Evolutionary conservation across 2,113 vertebrate species (phyloP), one percentile per base, ranked within the genome.

Genomic region (Pholis gunnellus): DNA sequence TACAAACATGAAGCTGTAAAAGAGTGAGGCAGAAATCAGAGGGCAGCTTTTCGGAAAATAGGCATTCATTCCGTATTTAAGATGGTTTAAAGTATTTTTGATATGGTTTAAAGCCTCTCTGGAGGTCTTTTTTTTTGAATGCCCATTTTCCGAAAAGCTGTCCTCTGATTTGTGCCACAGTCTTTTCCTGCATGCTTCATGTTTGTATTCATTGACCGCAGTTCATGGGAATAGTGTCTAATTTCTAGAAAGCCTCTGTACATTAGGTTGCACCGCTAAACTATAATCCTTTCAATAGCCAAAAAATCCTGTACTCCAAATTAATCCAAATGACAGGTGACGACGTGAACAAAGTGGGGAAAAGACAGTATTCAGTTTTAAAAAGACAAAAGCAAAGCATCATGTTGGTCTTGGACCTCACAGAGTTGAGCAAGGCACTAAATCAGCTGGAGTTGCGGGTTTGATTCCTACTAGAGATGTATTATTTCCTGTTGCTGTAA

Each of bases 171-270:
- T 79, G 27, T 60, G n/a, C n/a, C 50, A 25, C 42, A 59, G 22
- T 54, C 14, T 60, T 5, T 78, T 65, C 60, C n/a, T 71, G 22
- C 3, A 25, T 18, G 14, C 7, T 48, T 0, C 6, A 34, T 31
- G 29, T 6, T 40, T 70, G 34, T 20, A 20, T 76, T 42, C 34
- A 18, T 71, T 72, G 17, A 56, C 11, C 20, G 22, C 31, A 75
- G 5, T 74, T 70, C 27, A 42, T 79, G 60, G 60, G 44, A 69
- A 72, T 44, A 44, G 18, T 79, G 60, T 75, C 56, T 42, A 60
- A 69, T 66, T 74, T 67, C 15, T 65, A 44, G 36, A 78, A 76
- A 8, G 29, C 38, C 9, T 31, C 14, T 50, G 29, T 65, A n/a
- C n/a, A 54, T 40, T 38, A 27, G 4, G 2, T 18, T 38, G 2